Evolutionary conservation across 2,797 vertebrate species (phyloP), one percentile per base, ranked within the genome.

Genomic region (Notolabrus celidotus): DNA sequence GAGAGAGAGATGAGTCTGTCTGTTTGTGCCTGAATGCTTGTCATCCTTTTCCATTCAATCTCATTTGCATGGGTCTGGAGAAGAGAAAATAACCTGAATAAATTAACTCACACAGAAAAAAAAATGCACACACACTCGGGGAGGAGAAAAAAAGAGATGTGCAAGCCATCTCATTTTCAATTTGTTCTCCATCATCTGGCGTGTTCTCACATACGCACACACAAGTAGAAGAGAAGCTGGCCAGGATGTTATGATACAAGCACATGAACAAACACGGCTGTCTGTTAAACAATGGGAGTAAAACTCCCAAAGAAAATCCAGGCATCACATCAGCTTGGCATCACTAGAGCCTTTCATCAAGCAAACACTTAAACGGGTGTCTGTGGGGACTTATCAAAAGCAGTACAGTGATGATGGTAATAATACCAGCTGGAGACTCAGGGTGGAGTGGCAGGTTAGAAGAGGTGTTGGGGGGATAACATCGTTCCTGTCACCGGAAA

Each of bases 21-120:
- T 86, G 89, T 86, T 82, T 83, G 83, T 73, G 86, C 80, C 79
- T 91, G 86, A 91, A 89, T 88, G 84, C 89, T 88, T 90, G 92
- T 93, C 92, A 93, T 87, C 85, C 83, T 78, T 84, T 89, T 66
- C 82, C 81, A 90, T 87, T 91, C 87, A 89, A 80, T 88, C 91
- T 90, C 87, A 93, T 94, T 93, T 92, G 91, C 93, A 92, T 93
- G 79, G 90, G 89, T 89, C 89, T 90, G 84, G 87, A 90, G 82
- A 89, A 82, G 87, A 92, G 87, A 91, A 93, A 93, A 92, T 91
- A 90, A 90, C 85, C 87, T 86, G 91, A 88, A 93, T 92, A 93
- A 93, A 94, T 93, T 92, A 93, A 88, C 84, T 66, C 53, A 67
- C 25, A 31, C 49, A 51, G 27, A 78, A 52, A 9, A 66, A 10